Evolutionary conservation across 2,113 vertebrate genomes (phyloP), one percentile per base, ranked within the genome.

Genomic region (Oreochromis aureus): DNA sequence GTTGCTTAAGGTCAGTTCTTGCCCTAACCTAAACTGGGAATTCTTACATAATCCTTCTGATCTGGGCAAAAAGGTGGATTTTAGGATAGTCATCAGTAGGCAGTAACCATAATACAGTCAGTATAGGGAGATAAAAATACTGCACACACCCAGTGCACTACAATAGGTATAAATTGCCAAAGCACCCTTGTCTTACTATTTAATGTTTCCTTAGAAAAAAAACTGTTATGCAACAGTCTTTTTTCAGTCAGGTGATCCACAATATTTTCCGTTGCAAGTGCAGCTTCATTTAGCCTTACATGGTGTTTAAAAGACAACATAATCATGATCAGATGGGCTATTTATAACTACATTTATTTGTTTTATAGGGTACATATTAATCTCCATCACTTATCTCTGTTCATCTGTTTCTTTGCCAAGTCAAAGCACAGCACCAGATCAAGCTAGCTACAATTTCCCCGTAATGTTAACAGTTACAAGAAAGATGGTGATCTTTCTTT

Each of bases 21-120:
- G 24, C 63, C 34, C 6, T 0, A 69, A 78, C 71, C 27, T 51
- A 78, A 51, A 78, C 51, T 32, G 46, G 6, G 16, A 51, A 32
- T 78, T n/a, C 44, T 54, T 32, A 82, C 36, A 71, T 86, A 92
- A 94, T 95, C 93, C 83, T 82, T 30, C 44, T 91, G 89, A 95
- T 92, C 86, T 89, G 56, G 7, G 36, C 30, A 88, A 86, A 86
- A 91, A 93, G 92, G 76, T 61, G 53, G 69, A 53, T 12, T 39
- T 63, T 69, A 39, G 63, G 63, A 39, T 69, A 69, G 19, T 69
- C 34, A 39, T 69, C 11, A 69, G 19, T 13, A 69, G 19, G 61
- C 34, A 39, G 61, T 22, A 69, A 69, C 61, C 61, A 69, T 39
- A 69, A 39, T 39, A 66, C 61, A 39, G 34, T 39, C 61, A 22